A percentile compares a stretch with the other conserved stretches of the same genome.
Evolutionary conservation across 2,888 invertebrate species (phyloP).

Genomic region (Diloba caeruleocephala): DNA sequence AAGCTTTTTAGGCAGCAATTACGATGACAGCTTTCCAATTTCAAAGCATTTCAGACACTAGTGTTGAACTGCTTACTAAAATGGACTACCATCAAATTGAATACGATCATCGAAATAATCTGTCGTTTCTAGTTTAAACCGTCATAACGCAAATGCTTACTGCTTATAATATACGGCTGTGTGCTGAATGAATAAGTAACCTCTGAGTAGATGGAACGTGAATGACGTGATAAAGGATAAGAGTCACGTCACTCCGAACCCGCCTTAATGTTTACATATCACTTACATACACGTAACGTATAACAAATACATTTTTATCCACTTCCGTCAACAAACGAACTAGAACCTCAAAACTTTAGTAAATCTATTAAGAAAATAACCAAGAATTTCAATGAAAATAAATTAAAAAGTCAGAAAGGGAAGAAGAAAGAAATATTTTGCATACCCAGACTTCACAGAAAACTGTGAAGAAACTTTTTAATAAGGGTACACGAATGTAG

Average conservation of each 20-base stretch:
- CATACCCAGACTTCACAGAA: too few species aligned
- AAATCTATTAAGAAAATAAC: too few species aligned
- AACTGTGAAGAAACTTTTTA: too few species aligned
- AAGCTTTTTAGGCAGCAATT: too few species aligned
- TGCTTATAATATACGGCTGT: not conserved
- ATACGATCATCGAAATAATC: not conserved
- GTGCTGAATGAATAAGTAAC: not conserved
- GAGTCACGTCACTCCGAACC: slow-evolving; percentile 1
- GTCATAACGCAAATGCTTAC: not conserved
- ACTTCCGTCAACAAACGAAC: not conserved
- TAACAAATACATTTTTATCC: not conserved
- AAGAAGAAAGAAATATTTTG: too few species aligned
- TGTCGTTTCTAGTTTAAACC: not conserved
- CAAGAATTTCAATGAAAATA: too few species aligned
- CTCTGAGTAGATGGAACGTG: not conserved
- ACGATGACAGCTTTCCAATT: too few species aligned
- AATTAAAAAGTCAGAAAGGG: too few species aligned
- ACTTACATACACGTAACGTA: not conserved
- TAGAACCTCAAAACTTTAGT: not conserved
- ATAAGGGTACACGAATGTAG: too few species aligned
- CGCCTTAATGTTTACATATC: not conserved
- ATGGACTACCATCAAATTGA: not conserved
- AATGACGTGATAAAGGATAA: not conserved
- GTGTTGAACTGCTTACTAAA: not conserved
- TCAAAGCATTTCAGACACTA: slow-evolving; percentile 2